Evolutionary conservation across 2,888 invertebrate species (phyloP).

Genomic region (Himalopsyche anomala): DNA sequence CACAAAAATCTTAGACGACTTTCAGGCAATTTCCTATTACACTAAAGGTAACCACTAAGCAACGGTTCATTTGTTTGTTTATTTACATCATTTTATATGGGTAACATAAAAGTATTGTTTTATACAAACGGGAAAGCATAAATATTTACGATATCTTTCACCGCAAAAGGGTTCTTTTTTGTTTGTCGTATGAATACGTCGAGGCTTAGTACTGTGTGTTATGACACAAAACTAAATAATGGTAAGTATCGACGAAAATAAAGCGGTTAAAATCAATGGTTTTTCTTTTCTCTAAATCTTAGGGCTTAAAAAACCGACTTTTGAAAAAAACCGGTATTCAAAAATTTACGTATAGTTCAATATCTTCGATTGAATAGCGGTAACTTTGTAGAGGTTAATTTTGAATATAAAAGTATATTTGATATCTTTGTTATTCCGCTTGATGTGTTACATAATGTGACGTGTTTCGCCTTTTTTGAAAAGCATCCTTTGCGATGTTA

Average conservation of each 20-base stretch:
- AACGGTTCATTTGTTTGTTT: neutral
- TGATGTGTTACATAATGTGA: too few relatives aligned
- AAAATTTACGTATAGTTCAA: too few relatives aligned
- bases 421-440: too few relatives aligned
- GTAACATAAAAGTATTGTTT: slow-evolving; percentile 11
- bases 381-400: too few relatives aligned
- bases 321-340: too few relatives aligned
- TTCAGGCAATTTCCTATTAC: too few relatives aligned
- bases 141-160: neutral
- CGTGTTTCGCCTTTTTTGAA: too few relatives aligned
- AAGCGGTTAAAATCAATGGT: slow-evolving; percentile 26
- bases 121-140: neutral
- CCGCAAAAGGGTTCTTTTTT: neutral
- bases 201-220: neutral
- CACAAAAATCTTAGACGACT: too few relatives aligned
- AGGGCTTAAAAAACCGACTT: neutral
- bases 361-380: too few relatives aligned
- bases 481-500: too few relatives aligned
- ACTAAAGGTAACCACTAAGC: too few relatives aligned
- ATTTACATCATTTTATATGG: neutral
- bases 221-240: neutral
- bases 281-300: neutral
- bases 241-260: neutral
- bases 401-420: too few relatives aligned
- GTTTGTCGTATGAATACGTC: neutral